Evolutionary conservation across 2,797 vertebrate species (phyloP), one percentile per base, ranked within the genome.

Genomic region (Hippoglossus hippoglossus): DNA sequence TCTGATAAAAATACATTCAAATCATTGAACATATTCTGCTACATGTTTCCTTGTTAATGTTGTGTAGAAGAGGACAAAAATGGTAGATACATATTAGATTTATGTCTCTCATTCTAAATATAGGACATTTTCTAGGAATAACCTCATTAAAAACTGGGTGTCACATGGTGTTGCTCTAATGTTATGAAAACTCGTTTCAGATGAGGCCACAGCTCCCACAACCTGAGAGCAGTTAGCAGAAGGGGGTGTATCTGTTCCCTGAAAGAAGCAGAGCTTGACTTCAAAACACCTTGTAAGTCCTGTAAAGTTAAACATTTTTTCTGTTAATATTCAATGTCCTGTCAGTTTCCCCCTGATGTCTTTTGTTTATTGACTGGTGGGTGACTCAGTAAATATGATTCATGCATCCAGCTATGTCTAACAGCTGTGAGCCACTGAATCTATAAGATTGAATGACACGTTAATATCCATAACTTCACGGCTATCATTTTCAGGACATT

Each of bases 401-500:
- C 22, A 15, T 31, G 8, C 15, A 21, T 63, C 13, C 16, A 18
- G 2, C 13, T 53, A n/a, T 44, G 41, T 67, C 39, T 9, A 15
- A 54, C 25, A 54, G 52, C 25, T 1, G 6, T 12, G 10, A 54
- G 39, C 18, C 44, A 58, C 19, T 60, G 7, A 24, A 65, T 46
- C 24, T 47, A 3, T 47, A 49, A 49, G 44, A 60, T 16, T 0
- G 7, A 19, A 41, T 61, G 39, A 24, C 41, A 50, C 2, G 13
- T 66, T 18, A 1, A 22, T 21, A 26, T 21, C 25, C 36, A 47
- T 16, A 63, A 53, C 21, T 64, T 19, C 47, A 15, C 5, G 13
- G 18, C 59, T 50, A 21, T 50, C 8, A 58, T 66, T 61, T 67
- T 67, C 6, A 22, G 4, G 24, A n/a, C 62, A 36, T 56, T 1